Evolutionary conservation across 2,113 vertebrate genomes (phyloP).

Genomic region (Gobio gobio): DNA sequence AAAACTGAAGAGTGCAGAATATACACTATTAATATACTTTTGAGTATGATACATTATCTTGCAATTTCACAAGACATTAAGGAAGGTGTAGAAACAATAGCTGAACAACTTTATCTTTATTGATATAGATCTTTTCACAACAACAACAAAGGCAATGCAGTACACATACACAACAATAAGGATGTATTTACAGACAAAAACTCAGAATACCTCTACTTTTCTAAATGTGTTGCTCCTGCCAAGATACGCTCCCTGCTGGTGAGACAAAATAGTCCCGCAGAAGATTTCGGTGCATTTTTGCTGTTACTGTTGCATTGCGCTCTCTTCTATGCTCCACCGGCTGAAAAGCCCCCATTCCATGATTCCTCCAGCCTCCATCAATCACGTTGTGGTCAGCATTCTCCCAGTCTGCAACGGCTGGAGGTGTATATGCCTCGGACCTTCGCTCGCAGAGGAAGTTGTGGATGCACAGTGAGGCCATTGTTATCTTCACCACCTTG

Average conservation of each 20-base stretch:
- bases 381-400: conserved; percentile 24
- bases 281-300: conserved; percentile 19
- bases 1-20: too few relatives aligned
- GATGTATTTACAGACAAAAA: neutral
- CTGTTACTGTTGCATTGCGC: neutral
- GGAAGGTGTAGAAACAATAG: too few relatives aligned
- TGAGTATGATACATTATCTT: too few relatives aligned
- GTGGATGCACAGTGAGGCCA: conserved; percentile 43
- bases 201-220: neutral
- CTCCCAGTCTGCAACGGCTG: conserved; percentile 39
- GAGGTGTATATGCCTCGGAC: conserved; percentile 35
- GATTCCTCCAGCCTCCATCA: conserved; percentile 36
- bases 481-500: conserved; percentile 30
- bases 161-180: neutral
- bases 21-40: too few relatives aligned
- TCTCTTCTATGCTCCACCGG: neutral
- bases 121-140: neutral
- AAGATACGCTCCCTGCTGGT: conserved; percentile 27
- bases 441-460: conserved; percentile 25
- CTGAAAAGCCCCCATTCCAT: conserved; percentile 20
- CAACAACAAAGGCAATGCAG: neutral
- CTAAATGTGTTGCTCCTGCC: conserved; percentile 30
- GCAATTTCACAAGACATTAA: too few relatives aligned
- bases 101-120: neutral
- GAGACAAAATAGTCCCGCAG: conserved; percentile 17